Conservation (phyloP, 2,888 invertebrate genomes). For the Camptogramma bilineatum region DNA sequence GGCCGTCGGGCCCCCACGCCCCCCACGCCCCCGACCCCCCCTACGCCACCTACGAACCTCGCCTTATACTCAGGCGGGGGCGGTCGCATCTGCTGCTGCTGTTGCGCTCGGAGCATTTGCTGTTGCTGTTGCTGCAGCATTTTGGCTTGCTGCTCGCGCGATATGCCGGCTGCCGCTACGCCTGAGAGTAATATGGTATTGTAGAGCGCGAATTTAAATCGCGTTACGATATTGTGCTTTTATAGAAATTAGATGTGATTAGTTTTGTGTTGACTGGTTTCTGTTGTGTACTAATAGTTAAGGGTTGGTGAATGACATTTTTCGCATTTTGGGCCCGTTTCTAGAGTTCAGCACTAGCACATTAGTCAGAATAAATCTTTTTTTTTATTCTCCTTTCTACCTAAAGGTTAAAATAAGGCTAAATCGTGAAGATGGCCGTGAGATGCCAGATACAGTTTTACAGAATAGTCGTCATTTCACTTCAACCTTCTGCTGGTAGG, state of each 20-base stretch:
- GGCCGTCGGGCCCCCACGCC: conserved; percentile 57
- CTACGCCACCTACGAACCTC: conserved; percentile 77
- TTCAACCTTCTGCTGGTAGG: not conserved
- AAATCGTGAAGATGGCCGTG: not conserved
- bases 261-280: too few species aligned
- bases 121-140: conserved; percentile 89
- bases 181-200: conserved; percentile 50
- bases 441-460: not conserved
- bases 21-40: conserved; percentile 57
- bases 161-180: conserved; percentile 76
- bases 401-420: not conserved
- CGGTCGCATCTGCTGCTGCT: conserved; percentile 86
- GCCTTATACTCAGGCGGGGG: conserved; percentile 95
- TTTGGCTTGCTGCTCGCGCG: conserved; percentile 88
- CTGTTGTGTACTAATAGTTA: too few species aligned
- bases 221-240: too few species aligned
- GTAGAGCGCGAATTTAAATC: not conserved
- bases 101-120: conserved; percentile 86
- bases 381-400: not conserved
- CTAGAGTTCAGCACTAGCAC: too few species aligned
- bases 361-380: not conserved
- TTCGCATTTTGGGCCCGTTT: too few species aligned
- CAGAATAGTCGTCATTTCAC: not conserved
- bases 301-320: too few species aligned
- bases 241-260: too few species aligned